Conservation (phyloP, 2,888 invertebrate species). For the Desoria tigrina region DNA sequence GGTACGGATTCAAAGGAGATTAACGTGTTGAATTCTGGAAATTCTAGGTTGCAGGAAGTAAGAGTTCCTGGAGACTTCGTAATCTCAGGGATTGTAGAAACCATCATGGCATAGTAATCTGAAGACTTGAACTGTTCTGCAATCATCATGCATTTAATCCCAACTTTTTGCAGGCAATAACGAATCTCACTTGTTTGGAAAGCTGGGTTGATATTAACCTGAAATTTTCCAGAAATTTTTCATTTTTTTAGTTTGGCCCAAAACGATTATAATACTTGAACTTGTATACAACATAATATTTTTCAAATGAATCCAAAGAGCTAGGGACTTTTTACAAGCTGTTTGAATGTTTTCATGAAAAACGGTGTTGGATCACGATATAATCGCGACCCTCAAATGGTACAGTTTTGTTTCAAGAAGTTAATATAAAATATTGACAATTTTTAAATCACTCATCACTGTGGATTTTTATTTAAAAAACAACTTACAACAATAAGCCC, state of each 20-base stretch:
- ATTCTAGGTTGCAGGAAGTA: not conserved
- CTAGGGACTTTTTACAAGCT: no score
- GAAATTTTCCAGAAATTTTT: no score
- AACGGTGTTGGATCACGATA: no score
- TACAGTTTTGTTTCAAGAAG: no score
- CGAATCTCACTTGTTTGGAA: constrained; percentile 70
- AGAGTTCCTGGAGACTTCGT: constrained; percentile 58
- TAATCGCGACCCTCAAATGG: no score
- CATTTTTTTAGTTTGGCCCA: no score
- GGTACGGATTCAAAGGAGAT: not conserved
- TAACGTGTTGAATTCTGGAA: not conserved
- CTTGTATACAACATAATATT: no score
- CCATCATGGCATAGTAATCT: constrained; percentile 69
- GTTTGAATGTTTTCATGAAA: no score
- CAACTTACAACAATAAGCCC: constrained; percentile 69
- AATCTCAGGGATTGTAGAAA: constrained; percentile 65
- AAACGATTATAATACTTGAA: no score
- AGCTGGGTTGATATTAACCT: constrained; percentile 76
- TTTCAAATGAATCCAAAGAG: no score
- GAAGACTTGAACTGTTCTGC: constrained; percentile 66
- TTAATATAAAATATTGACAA: no score
- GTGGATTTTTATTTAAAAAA: not conserved
- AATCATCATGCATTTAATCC: constrained; percentile 67
- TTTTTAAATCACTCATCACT: no score
- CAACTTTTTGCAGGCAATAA: constrained; percentile 72